Evolutionary conservation across 2,888 invertebrate species (phyloP).

Genomic region (Rhagonycha fulva): DNA sequence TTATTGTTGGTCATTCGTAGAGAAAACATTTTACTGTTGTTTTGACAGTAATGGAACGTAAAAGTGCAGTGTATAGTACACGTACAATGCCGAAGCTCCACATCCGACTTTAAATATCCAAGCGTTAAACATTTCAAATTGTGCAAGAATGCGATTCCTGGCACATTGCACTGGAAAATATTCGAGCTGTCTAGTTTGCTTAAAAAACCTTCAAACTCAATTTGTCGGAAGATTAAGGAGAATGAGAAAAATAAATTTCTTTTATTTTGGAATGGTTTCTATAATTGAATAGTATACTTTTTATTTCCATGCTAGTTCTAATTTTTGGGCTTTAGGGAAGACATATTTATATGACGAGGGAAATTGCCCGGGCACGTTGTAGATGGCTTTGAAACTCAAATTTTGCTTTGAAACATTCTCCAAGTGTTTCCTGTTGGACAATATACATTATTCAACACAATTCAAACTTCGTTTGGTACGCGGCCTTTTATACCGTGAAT

Average conservation of each 20-base stretch:
- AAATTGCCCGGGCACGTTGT: constrained; percentile 19
- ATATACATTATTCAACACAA: constrained; percentile 42
- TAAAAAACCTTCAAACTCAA: neutral
- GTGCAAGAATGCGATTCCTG: neutral
- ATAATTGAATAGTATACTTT: neutral
- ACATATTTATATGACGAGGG: constrained; percentile 28
- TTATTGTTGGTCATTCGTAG: neutral
- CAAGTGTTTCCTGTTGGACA: constrained; percentile 36
- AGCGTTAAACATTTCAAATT: neutral
- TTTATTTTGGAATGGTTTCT: neutral
- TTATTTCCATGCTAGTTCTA: neutral
- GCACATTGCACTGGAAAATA: neutral
- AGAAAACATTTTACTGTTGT: neutral
- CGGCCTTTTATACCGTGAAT: constrained; percentile 15
- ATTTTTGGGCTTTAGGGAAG: neutral
- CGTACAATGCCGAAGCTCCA: neutral
- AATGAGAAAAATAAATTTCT: neutral
- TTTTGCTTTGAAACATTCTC: constrained; percentile 30
- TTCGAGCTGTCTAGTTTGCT: neutral
- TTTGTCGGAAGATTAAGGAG: neutral
- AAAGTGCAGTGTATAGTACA: neutral
- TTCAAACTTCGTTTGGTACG: constrained; percentile 20
- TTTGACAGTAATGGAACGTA: neutral
- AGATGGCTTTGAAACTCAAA: constrained; percentile 34
- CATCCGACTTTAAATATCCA: neutral